Evolutionary conservation across 1,140 invertebrate genomes (phyloP).

Genomic region (Hylaeus anthracinus): DNA sequence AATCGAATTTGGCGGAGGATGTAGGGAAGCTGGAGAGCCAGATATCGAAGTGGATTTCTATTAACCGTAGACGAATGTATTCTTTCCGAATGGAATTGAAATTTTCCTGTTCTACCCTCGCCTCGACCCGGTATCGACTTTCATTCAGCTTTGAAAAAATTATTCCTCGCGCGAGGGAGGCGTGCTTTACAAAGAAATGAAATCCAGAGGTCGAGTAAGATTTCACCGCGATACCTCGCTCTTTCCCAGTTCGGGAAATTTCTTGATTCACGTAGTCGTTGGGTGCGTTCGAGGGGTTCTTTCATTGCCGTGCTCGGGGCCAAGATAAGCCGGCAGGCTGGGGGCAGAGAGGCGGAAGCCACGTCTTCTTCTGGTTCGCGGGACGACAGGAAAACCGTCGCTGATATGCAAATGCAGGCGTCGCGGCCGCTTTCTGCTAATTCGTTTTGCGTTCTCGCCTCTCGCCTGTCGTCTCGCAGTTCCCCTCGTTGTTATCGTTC

Average conservation of each 20-base stretch:
- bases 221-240: constrained; percentile 4
- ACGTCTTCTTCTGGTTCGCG: constrained; percentile 5
- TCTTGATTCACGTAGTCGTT: background rate
- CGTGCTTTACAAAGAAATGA: background rate
- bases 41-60: too few species aligned
- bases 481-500: constrained; percentile 27
- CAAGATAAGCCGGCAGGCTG: constrained; percentile 15
- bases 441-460: constrained; percentile 13
- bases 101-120: background rate
- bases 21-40: too few species aligned
- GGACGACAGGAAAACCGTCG: background rate
- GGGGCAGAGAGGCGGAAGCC: background rate
- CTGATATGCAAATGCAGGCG: constrained; percentile 24
- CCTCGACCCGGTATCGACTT: background rate
- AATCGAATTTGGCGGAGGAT: too few species aligned
- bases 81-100: background rate
- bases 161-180: background rate
- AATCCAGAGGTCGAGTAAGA: constrained; percentile 6
- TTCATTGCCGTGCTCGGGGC: background rate
- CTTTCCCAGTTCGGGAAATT: background rate
- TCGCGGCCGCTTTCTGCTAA: constrained; percentile 28
- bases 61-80: background rate
- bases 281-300: background rate
- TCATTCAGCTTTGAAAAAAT: background rate
- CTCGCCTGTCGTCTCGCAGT: background rate